Base-by-base conservation (phyloP, 2,888 invertebrate genomes). In the Microchrysa polita region DNA sequence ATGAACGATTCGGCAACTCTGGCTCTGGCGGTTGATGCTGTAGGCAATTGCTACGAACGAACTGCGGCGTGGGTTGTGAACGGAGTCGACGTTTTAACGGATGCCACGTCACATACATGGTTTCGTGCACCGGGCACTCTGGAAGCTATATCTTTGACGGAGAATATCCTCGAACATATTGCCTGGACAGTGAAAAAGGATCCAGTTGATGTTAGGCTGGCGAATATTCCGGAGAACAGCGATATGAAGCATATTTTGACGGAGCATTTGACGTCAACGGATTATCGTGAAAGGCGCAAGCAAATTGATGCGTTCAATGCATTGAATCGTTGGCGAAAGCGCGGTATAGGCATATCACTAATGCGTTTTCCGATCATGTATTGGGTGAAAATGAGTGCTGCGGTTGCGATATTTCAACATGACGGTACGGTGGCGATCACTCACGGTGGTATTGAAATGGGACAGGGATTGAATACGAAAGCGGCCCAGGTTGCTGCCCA, bases 391-490 rank as follows among this genome's bases (percentile, higher is more conserved):
- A 90, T 84, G 75, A 86, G 88, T 67, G 88, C 90, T 0, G 85
- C 89, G 20, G 86, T 93, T 18, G 87, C 90, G 0, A 88, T 95
- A 73, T 93, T 90, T 79, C 90, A 90, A 23, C 87, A 88, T 2
- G 92, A 93, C 81, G 93, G 90, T 0, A 88, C 90, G 0, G 91
- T 95, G 1, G 87, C 90, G 0, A 85, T 95, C 7, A 85, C 88
- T 1, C 93, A 93, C 78, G 91, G 91, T 14, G 92, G 92, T 1
- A 86, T 91, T 34, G 93, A 93, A 86, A 89, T 91, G 80, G 95
- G 95, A 0, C 95, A 95, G 85, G 95, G 94, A 10, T 87, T 93
- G 61, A 90, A 89, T 76, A 92, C 92, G 0, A 92, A 92, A 86
- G 88, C 87, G 1, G 89, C 90, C 5, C 93, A 93, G 87, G 91